Base-by-base conservation (phyloP, 2,888 invertebrate genomes). In the Rotaria macrura region DNA sequence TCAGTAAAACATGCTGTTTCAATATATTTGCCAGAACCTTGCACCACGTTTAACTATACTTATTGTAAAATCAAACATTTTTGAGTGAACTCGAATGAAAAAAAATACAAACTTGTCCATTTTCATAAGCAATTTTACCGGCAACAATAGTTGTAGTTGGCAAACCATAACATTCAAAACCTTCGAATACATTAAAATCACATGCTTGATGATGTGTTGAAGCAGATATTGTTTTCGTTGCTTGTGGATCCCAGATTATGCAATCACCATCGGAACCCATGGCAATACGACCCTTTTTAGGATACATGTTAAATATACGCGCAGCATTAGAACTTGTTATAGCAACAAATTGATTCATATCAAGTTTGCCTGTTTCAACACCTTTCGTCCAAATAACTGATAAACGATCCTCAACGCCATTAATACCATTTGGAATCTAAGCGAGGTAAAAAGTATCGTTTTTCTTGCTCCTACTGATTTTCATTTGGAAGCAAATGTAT, bases 181-280 rank as follows among this genome's bases (percentile, higher is more conserved):
- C 96, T 94, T 99, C 98, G 91, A 98, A 99, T 88, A 99, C 96
- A 91, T 99, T 99, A 90, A 96, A 97, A 92, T 98, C 96, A 87
- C 94, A 94, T 2, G 95, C 95, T 87, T 96, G 96, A 88, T 95
- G 94, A 91, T 99, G 98, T 0, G 94, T 94, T 88, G 94, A 93
- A 1, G 96, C 96, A 17, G 96, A 95, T 90, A 99, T 97, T 88
- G 94, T 94, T 87, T 95, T 92, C 85, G 94, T 94, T 84, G 93
- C 94, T 85, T 93, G 88, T 2, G 96, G 95, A 92, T 99, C 95
- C 99, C 98, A 99, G 87, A 99, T 93, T 20, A 99, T 95, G 87
- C 99, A 93, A 91, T 99, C 99, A 0, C 97, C 99, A 92, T 99
- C 99, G 6, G 96, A 95, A 87, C 96, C 96, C 54, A 94, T 93